These are phyloP conservation scores for Nemoura dubitans DNA, from an alignment of 2,888 invertebrate genomes.

Conservation along the genomic window DNA sequence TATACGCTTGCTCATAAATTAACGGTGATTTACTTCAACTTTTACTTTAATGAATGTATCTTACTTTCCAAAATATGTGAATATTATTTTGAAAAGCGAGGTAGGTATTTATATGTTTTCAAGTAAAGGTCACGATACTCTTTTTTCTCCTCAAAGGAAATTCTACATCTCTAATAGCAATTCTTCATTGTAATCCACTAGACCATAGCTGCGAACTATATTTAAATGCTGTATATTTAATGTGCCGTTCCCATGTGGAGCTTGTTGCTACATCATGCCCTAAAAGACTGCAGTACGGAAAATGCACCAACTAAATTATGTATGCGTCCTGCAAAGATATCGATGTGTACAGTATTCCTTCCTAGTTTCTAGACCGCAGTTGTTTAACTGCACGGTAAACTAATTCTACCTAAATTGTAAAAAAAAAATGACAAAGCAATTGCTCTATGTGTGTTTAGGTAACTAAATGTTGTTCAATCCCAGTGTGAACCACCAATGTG, in stretches of 20 bases:
- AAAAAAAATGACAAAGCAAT: too few relatives aligned
- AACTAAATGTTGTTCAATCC: too few relatives aligned
- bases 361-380: not conserved
- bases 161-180: not conserved
- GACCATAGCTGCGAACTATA: not conserved
- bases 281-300: not conserved
- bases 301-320: not conserved
- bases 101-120: too few relatives aligned
- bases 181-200: not conserved
- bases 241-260: not conserved
- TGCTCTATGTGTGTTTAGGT: too few relatives aligned
- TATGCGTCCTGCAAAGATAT: not conserved
- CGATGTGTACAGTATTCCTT: not conserved
- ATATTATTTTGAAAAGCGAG: too few relatives aligned
- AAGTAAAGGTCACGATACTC: not conserved
- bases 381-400: too few relatives aligned
- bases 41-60: not conserved
- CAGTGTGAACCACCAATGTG: too few relatives aligned
- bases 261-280: not conserved
- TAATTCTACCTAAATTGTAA: too few relatives aligned
- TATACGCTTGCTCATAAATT: not conserved
- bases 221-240: not conserved
- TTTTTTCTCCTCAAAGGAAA: not conserved
- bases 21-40: not conserved
- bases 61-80: too few relatives aligned